phyloP scores from a whole-genome alignment of 2,113 vertebrate genomes.

The Fregata magnificens region DNA sequence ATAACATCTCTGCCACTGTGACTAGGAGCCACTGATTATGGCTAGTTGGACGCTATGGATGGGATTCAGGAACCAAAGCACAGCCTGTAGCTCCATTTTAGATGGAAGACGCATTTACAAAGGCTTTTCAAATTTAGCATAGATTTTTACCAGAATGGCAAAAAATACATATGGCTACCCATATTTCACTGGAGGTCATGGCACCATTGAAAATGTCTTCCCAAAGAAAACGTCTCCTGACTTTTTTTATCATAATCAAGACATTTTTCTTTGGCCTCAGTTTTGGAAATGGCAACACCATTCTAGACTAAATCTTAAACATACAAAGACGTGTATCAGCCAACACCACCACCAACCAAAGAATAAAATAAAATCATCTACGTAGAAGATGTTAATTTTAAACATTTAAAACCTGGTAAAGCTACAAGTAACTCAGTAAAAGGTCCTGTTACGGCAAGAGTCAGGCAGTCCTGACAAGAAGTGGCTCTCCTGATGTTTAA shows the following conservation, averaged over 20 bases:
- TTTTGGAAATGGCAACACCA: not conserved
- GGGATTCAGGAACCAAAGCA: not conserved
- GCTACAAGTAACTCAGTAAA: not conserved
- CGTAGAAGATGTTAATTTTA: not conserved
- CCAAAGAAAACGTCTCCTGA: not conserved
- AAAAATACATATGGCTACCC: not conserved
- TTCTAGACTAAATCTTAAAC: not conserved
- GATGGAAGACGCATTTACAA: not conserved
- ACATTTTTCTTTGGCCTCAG: not conserved
- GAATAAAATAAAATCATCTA: not conserved
- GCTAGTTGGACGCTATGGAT: not conserved
- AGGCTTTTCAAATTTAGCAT: not conserved
- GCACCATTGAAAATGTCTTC: not conserved
- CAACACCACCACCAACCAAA: not conserved
- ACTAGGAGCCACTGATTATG: not conserved
- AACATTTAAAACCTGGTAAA: not conserved
- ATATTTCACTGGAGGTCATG: not conserved
- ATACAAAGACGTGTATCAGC: not conserved
- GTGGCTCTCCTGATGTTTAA: not conserved
- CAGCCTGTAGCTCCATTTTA: not conserved
- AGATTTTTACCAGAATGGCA: not conserved
- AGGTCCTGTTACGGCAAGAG: not conserved
- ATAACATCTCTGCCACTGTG: not conserved
- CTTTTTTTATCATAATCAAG: not conserved
- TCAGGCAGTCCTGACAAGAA: not conserved